A percentile compares a stretch with the other conserved stretches of the same genome.
Evolutionary conservation across 2,113 vertebrate species (phyloP).

Genomic region (Ceyx margarethae): DNA sequence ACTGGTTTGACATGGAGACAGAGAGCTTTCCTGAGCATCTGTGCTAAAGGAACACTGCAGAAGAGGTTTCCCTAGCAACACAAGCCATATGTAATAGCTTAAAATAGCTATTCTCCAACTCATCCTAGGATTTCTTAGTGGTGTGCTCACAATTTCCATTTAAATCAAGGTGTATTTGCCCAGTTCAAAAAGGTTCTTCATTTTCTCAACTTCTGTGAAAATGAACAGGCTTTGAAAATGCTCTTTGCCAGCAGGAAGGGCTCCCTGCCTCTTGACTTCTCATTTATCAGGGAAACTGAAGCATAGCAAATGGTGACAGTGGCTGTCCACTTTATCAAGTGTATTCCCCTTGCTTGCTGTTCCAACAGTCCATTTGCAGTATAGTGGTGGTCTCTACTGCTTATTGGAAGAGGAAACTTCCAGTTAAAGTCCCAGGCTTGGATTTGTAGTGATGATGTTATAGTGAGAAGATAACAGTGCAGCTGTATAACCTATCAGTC

Average conservation of each 20-base stretch:
- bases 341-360: background rate
- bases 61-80: constrained; percentile 71
- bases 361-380: background rate
- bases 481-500: background rate
- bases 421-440: background rate
- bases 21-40: constrained; percentile 56
- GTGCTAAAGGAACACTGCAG: constrained; percentile 34
- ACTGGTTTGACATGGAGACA: constrained; percentile 17
- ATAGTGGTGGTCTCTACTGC: background rate
- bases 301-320: background rate
- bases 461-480: background rate
- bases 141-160: constrained; percentile 34
- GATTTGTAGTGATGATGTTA: background rate
- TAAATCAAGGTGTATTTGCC: constrained; percentile 21
- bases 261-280: background rate
- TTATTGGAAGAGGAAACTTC: background rate
- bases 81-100: constrained; percentile 56
- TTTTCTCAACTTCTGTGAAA: background rate
- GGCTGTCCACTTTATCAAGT: background rate
- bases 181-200: constrained; percentile 15
- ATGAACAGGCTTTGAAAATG: background rate
- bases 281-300: background rate
- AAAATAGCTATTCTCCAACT: constrained; percentile 65
- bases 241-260: background rate
- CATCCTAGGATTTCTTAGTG: constrained; percentile 28